Percentiles rank a stretch among this genome's conserved stretches.
Evolutionary conservation across 2,797 vertebrate species (phyloP).

Genomic region (Hydrolagus colliei): DNA sequence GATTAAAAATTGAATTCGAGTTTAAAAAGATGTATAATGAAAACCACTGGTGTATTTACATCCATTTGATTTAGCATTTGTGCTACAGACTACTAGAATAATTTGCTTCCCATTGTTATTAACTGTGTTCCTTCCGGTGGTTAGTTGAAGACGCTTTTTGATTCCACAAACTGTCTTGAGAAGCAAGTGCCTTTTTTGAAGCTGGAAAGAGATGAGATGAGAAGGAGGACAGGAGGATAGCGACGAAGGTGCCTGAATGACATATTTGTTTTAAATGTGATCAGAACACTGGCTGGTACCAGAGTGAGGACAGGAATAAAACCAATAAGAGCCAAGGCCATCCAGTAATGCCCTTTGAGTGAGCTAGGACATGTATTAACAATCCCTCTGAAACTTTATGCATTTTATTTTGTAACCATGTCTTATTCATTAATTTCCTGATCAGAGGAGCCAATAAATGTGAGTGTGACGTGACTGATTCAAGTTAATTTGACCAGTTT

Average conservation of each 20-base stretch:
- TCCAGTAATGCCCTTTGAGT: neutral
- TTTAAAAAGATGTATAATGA: neutral
- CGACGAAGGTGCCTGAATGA: neutral
- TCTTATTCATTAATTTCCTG: constrained; percentile 18
- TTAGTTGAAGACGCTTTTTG: neutral
- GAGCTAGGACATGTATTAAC: neutral
- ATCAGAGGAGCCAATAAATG: neutral
- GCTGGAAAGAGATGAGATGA: neutral
- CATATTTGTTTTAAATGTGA: neutral
- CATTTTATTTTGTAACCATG: constrained; percentile 9
- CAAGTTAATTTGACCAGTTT: neutral
- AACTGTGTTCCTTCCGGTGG: neutral
- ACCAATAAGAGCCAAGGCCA: no score
- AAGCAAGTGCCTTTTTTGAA: neutral
- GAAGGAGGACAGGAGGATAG: neutral
- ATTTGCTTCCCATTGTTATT: neutral
- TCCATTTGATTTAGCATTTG: neutral
- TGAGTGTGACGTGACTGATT: neutral
- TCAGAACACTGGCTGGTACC: constrained; percentile 14
- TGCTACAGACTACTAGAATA: neutral
- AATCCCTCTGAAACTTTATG: neutral
- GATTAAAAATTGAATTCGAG: neutral
- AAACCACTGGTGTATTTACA: neutral
- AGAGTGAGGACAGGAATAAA: constrained; percentile 3
- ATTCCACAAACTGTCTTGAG: neutral